phyloP scores from a whole-genome alignment of 2,113 vertebrate genomes.

The Fukomys damarensis region DNA sequence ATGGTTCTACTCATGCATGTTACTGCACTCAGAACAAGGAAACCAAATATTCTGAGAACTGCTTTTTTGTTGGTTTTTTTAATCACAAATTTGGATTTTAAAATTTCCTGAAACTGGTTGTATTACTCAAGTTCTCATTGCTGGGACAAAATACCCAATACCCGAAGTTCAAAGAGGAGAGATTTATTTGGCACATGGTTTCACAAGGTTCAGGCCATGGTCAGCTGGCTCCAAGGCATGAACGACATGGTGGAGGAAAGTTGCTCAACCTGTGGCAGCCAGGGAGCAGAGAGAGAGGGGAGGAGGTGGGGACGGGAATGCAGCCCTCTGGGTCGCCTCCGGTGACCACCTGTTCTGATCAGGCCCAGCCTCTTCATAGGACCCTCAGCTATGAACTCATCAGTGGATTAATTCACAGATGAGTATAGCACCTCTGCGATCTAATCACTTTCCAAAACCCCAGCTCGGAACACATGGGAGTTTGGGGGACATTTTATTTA shows the following conservation, averaged over 20 bases:
- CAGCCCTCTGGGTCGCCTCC: not conserved
- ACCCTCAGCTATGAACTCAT: too few species aligned
- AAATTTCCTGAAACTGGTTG: not conserved
- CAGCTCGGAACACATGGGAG: too few species aligned
- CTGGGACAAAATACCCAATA: not conserved
- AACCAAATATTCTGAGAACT: not conserved
- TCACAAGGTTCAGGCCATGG: not conserved
- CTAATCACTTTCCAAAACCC: too few species aligned
- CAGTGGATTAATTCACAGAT: too few species aligned
- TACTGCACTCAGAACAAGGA: not conserved
- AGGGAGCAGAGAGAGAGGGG: not conserved
- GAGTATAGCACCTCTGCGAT: too few species aligned
- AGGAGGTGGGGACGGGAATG: not conserved
- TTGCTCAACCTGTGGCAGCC: not conserved
- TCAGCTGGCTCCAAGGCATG: not conserved
- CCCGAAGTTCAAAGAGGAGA: not conserved
- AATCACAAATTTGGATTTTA: not conserved
- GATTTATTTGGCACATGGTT: not conserved
- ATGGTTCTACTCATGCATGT: fast-evolving
- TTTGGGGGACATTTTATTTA: too few species aligned
- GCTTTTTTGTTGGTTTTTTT: not conserved
- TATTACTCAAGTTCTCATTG: not conserved
- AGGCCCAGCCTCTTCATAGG: not conserved
- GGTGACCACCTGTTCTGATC: not conserved
- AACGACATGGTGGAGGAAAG: not conserved